Base-by-base conservation (phyloP, 2,888 invertebrate species). In the Schizotus pectinicornis region DNA sequence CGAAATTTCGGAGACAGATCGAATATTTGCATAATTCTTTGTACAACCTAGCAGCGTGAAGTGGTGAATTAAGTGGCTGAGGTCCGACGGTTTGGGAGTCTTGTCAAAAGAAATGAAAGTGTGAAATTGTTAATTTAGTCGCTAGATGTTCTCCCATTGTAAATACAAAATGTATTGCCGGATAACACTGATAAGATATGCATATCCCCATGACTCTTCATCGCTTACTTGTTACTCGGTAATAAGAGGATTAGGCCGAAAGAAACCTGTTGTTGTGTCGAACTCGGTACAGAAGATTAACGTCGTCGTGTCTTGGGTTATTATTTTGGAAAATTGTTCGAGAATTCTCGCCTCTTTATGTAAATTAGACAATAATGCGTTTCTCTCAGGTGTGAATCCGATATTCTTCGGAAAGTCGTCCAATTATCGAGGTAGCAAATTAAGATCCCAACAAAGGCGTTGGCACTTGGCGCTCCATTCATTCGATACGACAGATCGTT, bases 371-470 rank as follows among this genome's bases (percentile, higher is more conserved):
- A 54, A 37, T 54, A 34, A 42, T 37, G 43, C 34, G 39, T 38
- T 12, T n/a, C 35, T 49, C 38, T 34, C 51, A 41, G 46, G 46
- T 46, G 34, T 50, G 51, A 56, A 56, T 56, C 49, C 11, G 56
- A 51, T 56, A 51, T 31, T 51, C 33, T 38, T 22, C 43, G 14
- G 39, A 34, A 30, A 48, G 50, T 50, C 41, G 38, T 12, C 50
- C 52, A 41, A 59, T 58, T 58, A 48, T 58, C 47, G 42, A 33
- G 48, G 42, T 48, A 43, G 53, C 53, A 58, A 58, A 58, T 58
- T 53, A 58, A 58, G 56, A 55, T 13, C 32, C 39, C 35, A 36
- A 47, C 46, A 41, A 54, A 41, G 52, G 39, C 41, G 39, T 41
- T 35, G 53, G 45, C 45, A 53, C 38, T 46, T 53, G 47, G 39